These are phyloP conservation scores for Lerema accius DNA, from an alignment of 1,140 invertebrate genomes.

Conservation along the genomic window DNA sequence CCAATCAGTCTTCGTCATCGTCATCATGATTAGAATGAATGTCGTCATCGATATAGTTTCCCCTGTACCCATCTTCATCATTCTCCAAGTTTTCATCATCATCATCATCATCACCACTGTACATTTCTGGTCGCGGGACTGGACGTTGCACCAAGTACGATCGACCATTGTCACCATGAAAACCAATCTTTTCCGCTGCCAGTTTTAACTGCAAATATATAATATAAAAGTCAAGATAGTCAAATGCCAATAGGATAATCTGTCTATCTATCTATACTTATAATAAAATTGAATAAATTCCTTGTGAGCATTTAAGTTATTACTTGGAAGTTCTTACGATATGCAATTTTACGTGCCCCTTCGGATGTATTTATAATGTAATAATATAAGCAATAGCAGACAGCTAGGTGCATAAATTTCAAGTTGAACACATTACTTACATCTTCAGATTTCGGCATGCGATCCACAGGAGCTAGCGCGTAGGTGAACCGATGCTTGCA, in stretches of 20 bases:
- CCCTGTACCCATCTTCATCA: constrained; percentile 14
- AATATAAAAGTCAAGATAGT: too few relatives aligned
- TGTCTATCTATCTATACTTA: too few relatives aligned
- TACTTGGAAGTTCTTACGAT: too few relatives aligned
- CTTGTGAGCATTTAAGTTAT: too few relatives aligned
- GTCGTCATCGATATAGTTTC: background rate
- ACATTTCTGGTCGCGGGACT: background rate
- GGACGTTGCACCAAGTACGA: constrained; percentile 33
- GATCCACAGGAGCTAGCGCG: constrained; percentile 51
- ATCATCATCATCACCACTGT: constrained; percentile 30
- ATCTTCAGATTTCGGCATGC: constrained; percentile 44
- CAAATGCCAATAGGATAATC: too few relatives aligned
- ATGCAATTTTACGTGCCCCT: too few relatives aligned
- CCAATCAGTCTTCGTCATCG: background rate
- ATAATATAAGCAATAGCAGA: too few relatives aligned
- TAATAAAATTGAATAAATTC: too few relatives aligned
- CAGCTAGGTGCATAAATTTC: background rate
- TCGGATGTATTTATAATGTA: too few relatives aligned
- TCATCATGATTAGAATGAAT: background rate
- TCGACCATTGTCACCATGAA: constrained; percentile 38
- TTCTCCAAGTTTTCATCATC: constrained; percentile 32
- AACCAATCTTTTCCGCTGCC: constrained; percentile 40
- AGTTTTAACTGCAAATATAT: constrained; percentile 34
- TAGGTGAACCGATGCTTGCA: constrained; percentile 48
- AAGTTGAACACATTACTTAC: constrained; percentile 38